A percentile compares a stretch with the other conserved stretches of the same genome.
Conservation (phyloP, 2,888 invertebrate species). For the Drosophila helvetica region DNA sequence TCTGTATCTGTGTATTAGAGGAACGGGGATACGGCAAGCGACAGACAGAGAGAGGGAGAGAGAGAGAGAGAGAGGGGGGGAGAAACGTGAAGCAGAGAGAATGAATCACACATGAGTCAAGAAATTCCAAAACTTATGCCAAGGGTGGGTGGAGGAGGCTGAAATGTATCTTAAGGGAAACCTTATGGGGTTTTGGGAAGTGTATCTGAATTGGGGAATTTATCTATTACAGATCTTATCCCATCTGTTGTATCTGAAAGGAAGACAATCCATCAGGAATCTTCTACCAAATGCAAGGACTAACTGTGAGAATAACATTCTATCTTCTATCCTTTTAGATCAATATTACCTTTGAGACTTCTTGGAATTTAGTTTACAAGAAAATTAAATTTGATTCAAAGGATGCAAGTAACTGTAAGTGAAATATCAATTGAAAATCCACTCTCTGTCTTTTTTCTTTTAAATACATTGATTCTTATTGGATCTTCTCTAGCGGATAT, state of each 20-base stretch:
- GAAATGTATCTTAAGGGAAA: slow-evolving; percentile 9
- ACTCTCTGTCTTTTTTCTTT: no score
- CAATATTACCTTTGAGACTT: no score
- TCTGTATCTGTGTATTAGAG: slow-evolving; percentile 41
- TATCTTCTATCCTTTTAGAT: not conserved
- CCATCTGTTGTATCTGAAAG: slow-evolving; percentile 14
- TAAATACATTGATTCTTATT: no score
- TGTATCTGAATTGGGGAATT: not conserved
- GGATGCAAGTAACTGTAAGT: no score
- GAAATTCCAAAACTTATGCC: slow-evolving; percentile 5
- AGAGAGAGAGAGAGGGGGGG: not conserved
- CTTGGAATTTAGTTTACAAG: no score
- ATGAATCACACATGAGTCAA: slow-evolving; percentile 45
- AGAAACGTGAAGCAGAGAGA: slow-evolving; percentile 7
- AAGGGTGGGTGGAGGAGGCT: not conserved
- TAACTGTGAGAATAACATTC: no score
- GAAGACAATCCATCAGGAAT: slow-evolving; percentile 26
- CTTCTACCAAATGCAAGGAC: no score
- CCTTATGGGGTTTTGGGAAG: not conserved
- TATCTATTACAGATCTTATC: not conserved
- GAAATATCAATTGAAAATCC: no score
- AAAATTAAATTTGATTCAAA: no score
- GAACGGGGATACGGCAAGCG: not conserved
- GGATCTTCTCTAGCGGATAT: not conserved
- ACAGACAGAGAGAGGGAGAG: no score